These are phyloP conservation scores for Percopsis omiscomaycus DNA, from an alignment of 2,797 vertebrate genomes.

Conservation along the genomic window DNA sequence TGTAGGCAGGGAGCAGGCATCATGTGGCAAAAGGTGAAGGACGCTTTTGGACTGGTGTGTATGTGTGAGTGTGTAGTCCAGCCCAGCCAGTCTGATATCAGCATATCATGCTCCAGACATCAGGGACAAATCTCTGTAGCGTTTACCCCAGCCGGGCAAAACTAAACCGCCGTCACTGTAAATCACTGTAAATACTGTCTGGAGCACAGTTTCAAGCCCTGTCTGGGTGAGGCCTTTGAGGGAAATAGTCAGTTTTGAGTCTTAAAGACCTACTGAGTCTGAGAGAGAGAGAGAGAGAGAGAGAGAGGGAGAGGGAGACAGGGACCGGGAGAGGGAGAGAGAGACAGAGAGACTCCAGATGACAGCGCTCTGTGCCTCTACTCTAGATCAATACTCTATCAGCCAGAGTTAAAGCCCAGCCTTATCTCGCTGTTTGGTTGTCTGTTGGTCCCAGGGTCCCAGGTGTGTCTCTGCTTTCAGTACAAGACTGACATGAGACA, in stretches of 20 bases:
- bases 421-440: constrained; percentile 30
- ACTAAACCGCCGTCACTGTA: constrained; percentile 25
- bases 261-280: neutral
- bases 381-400: constrained; percentile 57
- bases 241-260: neutral
- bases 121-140: constrained; percentile 26
- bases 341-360: constrained; percentile 30
- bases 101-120: constrained; percentile 29
- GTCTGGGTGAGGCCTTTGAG: neutral
- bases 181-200: constrained; percentile 37
- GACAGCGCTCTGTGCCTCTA: constrained; percentile 24
- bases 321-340: neutral
- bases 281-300: neutral
- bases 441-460: constrained; percentile 12
- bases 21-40: constrained; percentile 24
- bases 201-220: constrained; percentile 19
- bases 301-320: neutral
- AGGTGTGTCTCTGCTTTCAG: constrained; percentile 12
- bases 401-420: constrained; percentile 31
- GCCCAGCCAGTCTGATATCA: constrained; percentile 13
- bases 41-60: neutral
- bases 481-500: constrained; percentile 26
- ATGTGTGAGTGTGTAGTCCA: neutral
- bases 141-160: constrained; percentile 28
- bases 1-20: constrained; percentile 37